phyloP scores from a whole-genome alignment of 2,888 invertebrate species.

The Penaeus monodon region DNA sequence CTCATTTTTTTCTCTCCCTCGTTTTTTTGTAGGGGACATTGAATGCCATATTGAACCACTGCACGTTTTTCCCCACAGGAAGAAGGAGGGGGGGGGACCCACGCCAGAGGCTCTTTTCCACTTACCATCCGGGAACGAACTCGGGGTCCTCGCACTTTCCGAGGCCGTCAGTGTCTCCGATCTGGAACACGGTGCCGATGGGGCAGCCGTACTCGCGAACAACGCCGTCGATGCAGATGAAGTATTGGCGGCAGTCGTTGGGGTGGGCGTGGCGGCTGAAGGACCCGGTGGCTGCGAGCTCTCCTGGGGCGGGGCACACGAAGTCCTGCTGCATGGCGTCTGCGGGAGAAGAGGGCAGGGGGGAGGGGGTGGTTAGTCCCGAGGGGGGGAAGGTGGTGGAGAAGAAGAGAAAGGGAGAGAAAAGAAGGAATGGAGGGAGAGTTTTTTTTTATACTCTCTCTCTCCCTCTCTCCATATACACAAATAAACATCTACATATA shows the following conservation, averaged over 20 bases:
- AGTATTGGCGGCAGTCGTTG: slow-evolving; percentile 90
- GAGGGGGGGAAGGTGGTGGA: neutral
- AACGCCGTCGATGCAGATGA: slow-evolving; percentile 90
- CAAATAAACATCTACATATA: no score
- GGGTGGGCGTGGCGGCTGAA: slow-evolving; percentile 96
- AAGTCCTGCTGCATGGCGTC: slow-evolving; percentile 92
- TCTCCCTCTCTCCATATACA: no score
- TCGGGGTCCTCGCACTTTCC: slow-evolving; percentile 95
- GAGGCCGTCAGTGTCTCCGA: slow-evolving; percentile 89
- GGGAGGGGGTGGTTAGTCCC: no score
- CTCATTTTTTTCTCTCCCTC: slow-evolving; percentile 1
- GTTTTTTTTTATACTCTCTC: no score
- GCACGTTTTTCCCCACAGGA: no score
- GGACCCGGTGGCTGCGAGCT: slow-evolving; percentile 81
- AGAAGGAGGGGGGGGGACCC: no score
- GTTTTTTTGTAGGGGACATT: neutral
- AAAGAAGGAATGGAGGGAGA: no score
- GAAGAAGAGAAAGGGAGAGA: no score
- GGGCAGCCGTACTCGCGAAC: slow-evolving; percentile 96
- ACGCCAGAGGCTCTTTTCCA: neutral
- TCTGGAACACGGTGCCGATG: slow-evolving; percentile 95
- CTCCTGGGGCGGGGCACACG: slow-evolving; percentile 85
- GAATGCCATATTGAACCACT: no score
- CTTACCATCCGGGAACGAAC: slow-evolving; percentile 88
- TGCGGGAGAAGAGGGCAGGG: neutral